These are phyloP conservation scores for Cacoxenus indagator DNA, from an alignment of 2,888 invertebrate genomes.

Conservation along the genomic window DNA sequence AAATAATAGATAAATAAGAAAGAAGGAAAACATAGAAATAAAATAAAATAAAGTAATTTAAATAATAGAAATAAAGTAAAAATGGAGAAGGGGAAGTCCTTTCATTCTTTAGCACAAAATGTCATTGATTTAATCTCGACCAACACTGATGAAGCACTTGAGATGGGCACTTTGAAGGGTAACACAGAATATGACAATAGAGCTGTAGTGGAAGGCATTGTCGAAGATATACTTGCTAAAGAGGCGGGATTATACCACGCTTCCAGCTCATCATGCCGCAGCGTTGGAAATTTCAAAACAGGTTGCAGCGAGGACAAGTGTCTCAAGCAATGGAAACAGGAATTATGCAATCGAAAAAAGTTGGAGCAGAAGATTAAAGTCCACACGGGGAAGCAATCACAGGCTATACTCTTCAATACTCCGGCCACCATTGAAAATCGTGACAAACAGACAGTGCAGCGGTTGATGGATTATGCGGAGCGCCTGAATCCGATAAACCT, in stretches of 20 bases:
- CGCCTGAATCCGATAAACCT: conserved; percentile 49
- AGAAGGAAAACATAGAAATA: too few species aligned
- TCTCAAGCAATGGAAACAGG: conserved; percentile 54
- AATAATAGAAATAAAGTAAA: background rate
- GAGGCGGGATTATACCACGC: background rate
- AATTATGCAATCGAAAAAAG: conserved; percentile 43
- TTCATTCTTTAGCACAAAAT: conserved; percentile 30
- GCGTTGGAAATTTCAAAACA: background rate
- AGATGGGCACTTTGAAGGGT: background rate
- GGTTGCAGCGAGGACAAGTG: conserved; percentile 52
- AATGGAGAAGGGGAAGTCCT: background rate
- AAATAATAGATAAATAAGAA: too few species aligned
- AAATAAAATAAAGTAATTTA: background rate
- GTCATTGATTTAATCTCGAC: conserved; percentile 3
- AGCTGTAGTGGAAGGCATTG: conserved; percentile 27
- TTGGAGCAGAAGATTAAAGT: conserved; percentile 43
- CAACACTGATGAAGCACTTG: background rate
- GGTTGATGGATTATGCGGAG: conserved; percentile 53
- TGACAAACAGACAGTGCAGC: conserved; percentile 53
- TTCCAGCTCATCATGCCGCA: conserved; percentile 29
- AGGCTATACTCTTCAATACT: conserved; percentile 55
- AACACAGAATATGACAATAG: conserved; percentile 28
- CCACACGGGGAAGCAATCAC: conserved; percentile 40
- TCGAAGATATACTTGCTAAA: conserved; percentile 33
- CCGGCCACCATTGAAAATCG: conserved; percentile 47